phyloP scores from a whole-genome alignment of 2,888 invertebrate genomes.

The Macrosoma leucophasiata region DNA sequence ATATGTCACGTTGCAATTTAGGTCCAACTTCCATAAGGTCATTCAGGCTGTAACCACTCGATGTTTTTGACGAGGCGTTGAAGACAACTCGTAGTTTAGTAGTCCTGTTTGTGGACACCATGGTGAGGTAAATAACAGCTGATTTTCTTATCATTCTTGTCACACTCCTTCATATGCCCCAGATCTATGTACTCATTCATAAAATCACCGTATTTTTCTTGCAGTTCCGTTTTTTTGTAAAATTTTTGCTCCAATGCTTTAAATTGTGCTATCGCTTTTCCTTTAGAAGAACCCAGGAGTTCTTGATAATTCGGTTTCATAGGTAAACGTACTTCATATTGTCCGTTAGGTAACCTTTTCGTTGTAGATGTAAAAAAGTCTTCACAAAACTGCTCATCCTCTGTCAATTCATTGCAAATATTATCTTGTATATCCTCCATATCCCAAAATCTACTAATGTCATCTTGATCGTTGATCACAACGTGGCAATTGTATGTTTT shows the following conservation, averaged over 20 bases:
- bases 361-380: conserved; percentile 17
- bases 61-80: conserved; percentile 20
- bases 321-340: conserved; percentile 22
- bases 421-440: conserved; percentile 23
- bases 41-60: conserved; percentile 19
- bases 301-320: too few species aligned
- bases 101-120: conserved; percentile 22
- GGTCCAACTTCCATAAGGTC: conserved; percentile 23
- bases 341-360: conserved; percentile 17
- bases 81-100: conserved; percentile 27
- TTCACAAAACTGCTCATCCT: conserved; percentile 23
- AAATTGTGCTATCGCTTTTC: conserved; percentile 21
- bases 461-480: too few species aligned
- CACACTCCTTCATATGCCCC: conserved; percentile 26
- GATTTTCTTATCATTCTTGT: conserved; percentile 3
- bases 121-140: conserved; percentile 26
- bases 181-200: conserved; percentile 19
- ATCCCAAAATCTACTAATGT: conserved; percentile 27
- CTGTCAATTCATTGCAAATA: conserved; percentile 16
- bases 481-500: too few species aligned
- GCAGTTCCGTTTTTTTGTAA: conserved; percentile 8
- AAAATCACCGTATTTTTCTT: conserved; percentile 17
- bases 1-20: conserved; percentile 24
- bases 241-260: conserved; percentile 17
- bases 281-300: conserved; percentile 22